Percentiles rank a stretch among this genome's conserved stretches.
Evolutionary conservation across 2,797 vertebrate species (phyloP).

Genomic region (Danio aesculapii): DNA sequence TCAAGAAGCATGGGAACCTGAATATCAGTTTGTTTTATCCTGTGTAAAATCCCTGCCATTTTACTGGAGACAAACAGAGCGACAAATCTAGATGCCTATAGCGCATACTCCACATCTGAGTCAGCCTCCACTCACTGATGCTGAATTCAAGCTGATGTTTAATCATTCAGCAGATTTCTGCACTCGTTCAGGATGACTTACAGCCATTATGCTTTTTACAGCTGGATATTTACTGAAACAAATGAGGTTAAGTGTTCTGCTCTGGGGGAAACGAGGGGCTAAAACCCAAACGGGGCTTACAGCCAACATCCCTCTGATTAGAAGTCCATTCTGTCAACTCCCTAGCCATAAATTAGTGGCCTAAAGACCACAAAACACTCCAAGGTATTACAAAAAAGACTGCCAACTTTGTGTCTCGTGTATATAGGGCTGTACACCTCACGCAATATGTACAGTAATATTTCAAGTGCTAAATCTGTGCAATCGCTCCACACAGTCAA

Average conservation of each 20-base stretch:
- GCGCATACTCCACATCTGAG: not conserved
- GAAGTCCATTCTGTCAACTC: constrained; percentile 41
- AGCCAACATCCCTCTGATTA: constrained; percentile 52
- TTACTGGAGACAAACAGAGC: not conserved
- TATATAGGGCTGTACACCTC: constrained; percentile 5
- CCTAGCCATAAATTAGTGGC: constrained; percentile 34
- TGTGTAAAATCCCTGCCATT: too few species aligned
- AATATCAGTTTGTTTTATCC: too few species aligned
- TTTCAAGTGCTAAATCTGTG: constrained; percentile 28
- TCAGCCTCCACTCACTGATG: not conserved
- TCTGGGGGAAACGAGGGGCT: constrained; percentile 37
- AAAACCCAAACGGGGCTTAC: constrained; percentile 30
- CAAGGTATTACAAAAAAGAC: constrained; percentile 35
- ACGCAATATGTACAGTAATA: constrained; percentile 18
- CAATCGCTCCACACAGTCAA: constrained; percentile 31
- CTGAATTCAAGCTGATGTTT: constrained; percentile 11
- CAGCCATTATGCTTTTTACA: constrained; percentile 45
- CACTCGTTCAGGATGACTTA: constrained; percentile 20
- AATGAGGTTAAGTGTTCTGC: constrained; percentile 47
- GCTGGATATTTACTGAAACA: constrained; percentile 48
- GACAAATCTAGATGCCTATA: not conserved
- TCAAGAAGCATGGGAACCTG: too few species aligned
- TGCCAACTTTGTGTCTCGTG: constrained; percentile 42
- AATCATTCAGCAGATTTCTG: constrained; percentile 31
- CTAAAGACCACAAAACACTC: constrained; percentile 30